These are phyloP conservation scores for Pogonophryne albipinna DNA, from an alignment of 2,797 vertebrate genomes.

Conservation along the genomic window DNA sequence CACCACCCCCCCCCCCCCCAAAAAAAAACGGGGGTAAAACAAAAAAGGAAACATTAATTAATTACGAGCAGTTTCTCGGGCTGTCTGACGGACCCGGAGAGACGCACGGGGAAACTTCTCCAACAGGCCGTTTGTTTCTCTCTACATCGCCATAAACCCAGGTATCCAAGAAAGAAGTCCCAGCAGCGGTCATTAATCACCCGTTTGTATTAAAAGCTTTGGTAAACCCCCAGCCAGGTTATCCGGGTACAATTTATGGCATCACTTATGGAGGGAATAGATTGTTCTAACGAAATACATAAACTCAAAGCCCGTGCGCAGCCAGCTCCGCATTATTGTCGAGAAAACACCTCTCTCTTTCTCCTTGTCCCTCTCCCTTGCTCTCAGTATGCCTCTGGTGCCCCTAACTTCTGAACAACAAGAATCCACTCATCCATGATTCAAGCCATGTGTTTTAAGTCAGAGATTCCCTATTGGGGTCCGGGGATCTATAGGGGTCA, in stretches of 20 bases:
- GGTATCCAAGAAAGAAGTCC: slow-evolving; percentile 55
- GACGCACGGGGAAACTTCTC: slow-evolving; percentile 36
- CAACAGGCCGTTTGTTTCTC: slow-evolving; percentile 33
- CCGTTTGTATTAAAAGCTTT: slow-evolving; percentile 72
- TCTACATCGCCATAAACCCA: slow-evolving; percentile 54
- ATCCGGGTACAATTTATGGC: slow-evolving; percentile 68
- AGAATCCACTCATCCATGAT: slow-evolving; percentile 48
- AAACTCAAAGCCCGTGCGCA: slow-evolving; percentile 49
- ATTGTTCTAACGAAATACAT: slow-evolving; percentile 70
- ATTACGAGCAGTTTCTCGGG: slow-evolving; percentile 18
- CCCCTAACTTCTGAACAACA: slow-evolving; percentile 43
- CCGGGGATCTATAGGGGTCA: slow-evolving; percentile 64
- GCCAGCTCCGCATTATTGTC: slow-evolving; percentile 8
- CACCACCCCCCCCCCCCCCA: too few species aligned
- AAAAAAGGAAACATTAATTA: slow-evolving; percentile 27
- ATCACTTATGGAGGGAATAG: slow-evolving; percentile 67
- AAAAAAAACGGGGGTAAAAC: not conserved
- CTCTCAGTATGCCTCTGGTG: slow-evolving; percentile 4
- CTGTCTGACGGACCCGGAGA: slow-evolving; percentile 51
- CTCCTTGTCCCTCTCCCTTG: not conserved
- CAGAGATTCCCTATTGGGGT: slow-evolving; percentile 52
- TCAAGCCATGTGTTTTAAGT: slow-evolving; percentile 71
- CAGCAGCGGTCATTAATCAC: slow-evolving; percentile 73
- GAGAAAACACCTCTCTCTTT: not conserved
- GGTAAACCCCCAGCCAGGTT: slow-evolving; percentile 69